phyloP scores from a whole-genome alignment of 2,797 vertebrate species.

The Anas bahamensis region DNA sequence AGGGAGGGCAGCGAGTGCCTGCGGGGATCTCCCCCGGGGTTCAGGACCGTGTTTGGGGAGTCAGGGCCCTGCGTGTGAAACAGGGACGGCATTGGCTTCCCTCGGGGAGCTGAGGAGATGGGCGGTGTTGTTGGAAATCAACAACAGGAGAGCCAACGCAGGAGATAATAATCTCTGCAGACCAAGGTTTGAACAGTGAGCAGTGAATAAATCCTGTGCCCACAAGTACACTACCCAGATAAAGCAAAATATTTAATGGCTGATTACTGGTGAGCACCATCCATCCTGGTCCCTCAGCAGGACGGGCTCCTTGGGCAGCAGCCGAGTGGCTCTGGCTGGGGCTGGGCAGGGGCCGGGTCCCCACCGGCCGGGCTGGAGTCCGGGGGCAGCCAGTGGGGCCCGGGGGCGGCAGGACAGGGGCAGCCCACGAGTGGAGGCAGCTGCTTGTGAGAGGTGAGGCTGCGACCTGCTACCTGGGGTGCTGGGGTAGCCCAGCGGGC shows the following conservation, averaged over 20 bases:
- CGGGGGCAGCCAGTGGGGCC: no score
- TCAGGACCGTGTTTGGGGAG: no score
- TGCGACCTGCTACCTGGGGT: no score
- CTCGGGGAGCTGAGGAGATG: not conserved
- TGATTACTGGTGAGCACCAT: not conserved
- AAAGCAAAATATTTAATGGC: not conserved
- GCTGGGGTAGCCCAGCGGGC: no score
- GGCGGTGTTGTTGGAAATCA: not conserved
- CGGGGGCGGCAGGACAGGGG: no score
- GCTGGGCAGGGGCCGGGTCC: no score
- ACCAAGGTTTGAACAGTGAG: not conserved
- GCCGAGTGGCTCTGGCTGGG: fast-evolving
- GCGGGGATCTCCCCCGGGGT: no score
- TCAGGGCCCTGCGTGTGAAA: not conserved
- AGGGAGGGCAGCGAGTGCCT: not conserved
- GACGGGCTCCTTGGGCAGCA: not conserved
- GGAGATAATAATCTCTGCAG: not conserved
- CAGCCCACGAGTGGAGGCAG: no score
- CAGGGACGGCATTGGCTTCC: not conserved
- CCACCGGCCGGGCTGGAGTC: no score
- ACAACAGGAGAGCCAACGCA: not conserved
- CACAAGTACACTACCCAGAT: no score
- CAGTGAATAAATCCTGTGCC: not conserved
- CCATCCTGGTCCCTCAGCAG: not conserved
- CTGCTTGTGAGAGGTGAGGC: no score